Evolutionary conservation across 1,140 invertebrate species (phyloP).

Genomic region (Eumeta japonica): DNA sequence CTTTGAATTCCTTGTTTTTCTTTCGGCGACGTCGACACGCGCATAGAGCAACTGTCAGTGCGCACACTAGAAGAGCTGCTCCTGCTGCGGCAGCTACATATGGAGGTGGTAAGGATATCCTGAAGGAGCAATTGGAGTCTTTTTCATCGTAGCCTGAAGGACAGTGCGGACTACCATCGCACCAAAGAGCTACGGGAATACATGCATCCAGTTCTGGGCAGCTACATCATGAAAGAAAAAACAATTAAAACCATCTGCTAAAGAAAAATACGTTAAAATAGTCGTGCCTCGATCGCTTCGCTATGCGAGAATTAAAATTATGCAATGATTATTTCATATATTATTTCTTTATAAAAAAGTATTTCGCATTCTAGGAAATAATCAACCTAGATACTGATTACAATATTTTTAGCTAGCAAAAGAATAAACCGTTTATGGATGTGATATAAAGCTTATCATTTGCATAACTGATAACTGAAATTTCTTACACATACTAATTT

Average conservation of each 20-base stretch:
- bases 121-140: slow-evolving; percentile 71
- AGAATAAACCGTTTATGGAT: too few relatives aligned
- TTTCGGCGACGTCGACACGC: slow-evolving; percentile 57
- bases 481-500: too few relatives aligned
- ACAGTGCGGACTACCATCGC: slow-evolving; percentile 80
- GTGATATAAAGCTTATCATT: too few relatives aligned
- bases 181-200: slow-evolving; percentile 82
- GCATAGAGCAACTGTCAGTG: slow-evolving; percentile 60
- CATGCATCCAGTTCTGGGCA: slow-evolving; percentile 89
- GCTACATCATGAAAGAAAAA: slow-evolving; percentile 35
- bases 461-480: too few relatives aligned
- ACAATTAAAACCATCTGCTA: slow-evolving; percentile 7
- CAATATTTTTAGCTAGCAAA: too few relatives aligned
- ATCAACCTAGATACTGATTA: too few relatives aligned
- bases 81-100: slow-evolving; percentile 66
- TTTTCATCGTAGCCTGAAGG: slow-evolving; percentile 83
- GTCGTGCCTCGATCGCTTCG: not conserved
- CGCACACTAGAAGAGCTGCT: slow-evolving; percentile 62
- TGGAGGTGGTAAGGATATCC: slow-evolving; percentile 65
- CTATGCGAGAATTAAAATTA: too few relatives aligned
- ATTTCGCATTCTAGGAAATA: too few relatives aligned
- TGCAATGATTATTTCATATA: too few relatives aligned
- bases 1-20: slow-evolving; percentile 64
- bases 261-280: slow-evolving; percentile 1
- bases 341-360: too few relatives aligned